These are phyloP conservation scores for Microcaecilia unicolor DNA, from an alignment of 2,797 vertebrate genomes.

Conservation along the genomic window DNA sequence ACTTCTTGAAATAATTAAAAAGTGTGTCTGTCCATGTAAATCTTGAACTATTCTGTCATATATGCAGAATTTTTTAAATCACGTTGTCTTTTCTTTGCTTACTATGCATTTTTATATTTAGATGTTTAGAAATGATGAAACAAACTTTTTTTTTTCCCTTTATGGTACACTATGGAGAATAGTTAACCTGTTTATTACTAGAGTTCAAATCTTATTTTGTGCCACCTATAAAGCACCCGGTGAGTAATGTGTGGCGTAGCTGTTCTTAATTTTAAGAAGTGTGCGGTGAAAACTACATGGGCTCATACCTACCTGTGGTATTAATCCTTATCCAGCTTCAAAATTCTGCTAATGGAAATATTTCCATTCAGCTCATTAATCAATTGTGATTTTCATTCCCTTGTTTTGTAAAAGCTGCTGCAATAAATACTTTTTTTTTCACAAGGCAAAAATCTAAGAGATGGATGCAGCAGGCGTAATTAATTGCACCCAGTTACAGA, in stretches of 20 bases:
- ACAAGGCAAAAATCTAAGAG: slow-evolving; percentile 84
- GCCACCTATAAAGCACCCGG: slow-evolving; percentile 13
- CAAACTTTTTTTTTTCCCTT: slow-evolving; percentile 25
- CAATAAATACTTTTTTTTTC: slow-evolving; percentile 86
- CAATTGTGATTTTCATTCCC: slow-evolving; percentile 86
- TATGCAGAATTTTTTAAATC: too few relatives aligned
- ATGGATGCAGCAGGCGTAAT: slow-evolving; percentile 98
- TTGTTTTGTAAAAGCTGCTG: slow-evolving; percentile 80
- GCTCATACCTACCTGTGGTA: slow-evolving; percentile 38
- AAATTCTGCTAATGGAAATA: slow-evolving; percentile 83
- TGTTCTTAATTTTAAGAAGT: slow-evolving; percentile 4
- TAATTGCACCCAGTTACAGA: slow-evolving; percentile 99
- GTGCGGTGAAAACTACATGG: slow-evolving; percentile 4
- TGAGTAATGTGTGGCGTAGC: slow-evolving; percentile 28
- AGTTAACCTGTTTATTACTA: slow-evolving; percentile 30
- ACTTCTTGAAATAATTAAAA: background rate
- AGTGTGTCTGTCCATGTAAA: slow-evolving; percentile 3
- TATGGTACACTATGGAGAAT: slow-evolving; percentile 24
- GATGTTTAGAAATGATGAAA: slow-evolving; percentile 29
- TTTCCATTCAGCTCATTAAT: slow-evolving; percentile 92
- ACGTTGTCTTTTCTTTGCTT: slow-evolving; percentile 12
- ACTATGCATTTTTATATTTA: slow-evolving; percentile 15
- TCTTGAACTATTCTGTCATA: slow-evolving; percentile 9
- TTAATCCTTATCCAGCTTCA: slow-evolving; percentile 62
- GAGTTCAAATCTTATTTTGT: slow-evolving; percentile 30